Evolutionary conservation across 2,113 vertebrate genomes (phyloP), one percentile per base, ranked within the genome.

Genomic region (Pseudopodoces humilis): DNA sequence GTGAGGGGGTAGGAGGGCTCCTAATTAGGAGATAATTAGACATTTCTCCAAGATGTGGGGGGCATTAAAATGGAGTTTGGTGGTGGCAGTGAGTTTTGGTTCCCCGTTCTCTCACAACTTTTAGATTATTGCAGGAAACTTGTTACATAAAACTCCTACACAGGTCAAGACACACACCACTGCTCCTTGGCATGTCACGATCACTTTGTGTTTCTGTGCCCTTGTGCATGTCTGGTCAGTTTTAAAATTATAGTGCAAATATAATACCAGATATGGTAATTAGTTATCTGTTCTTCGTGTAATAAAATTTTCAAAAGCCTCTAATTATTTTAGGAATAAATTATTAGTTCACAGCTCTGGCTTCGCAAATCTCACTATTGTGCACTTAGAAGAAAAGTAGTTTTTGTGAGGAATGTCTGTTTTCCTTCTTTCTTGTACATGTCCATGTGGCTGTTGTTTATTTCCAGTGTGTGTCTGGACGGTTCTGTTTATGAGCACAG

Each of bases 141-240:
- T 65, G 11, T 70, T 56, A 24, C 23, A 5, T 22, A n/a, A 25
- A 87, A 25, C 27, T 58, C 23, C 47, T 58, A 5, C 43, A 23
- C 12, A 7, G 31, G 28, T 58, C 14, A 25, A 53, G 77, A 71
- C 28, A 18, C 23, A 12, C 0, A 4, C n/a, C 13, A 12, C 30
- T 75, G 17, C 49, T 80, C 35, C 58, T 64, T 70, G 43, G 39
- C 0, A 0, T 11, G 2, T 16, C 21, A 33, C 0, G 2, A 37
- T 75, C 9, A 1, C 37, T 67, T 69, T 18, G 56, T 31, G 31
- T 59, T 39, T 31, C n/a, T 9, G 2, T 85, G 79, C 22, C 69
- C n/a, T 47, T 37, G 27, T 33, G n/a, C 6, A 3, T 49, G n/a
- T 70, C 69, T 10, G 1, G 37, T 44, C 69, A 37, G 19, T 53